Conservation (phyloP, 92 coral and sea anemone genomes). For the Scolanthus callimorphus region DNA sequence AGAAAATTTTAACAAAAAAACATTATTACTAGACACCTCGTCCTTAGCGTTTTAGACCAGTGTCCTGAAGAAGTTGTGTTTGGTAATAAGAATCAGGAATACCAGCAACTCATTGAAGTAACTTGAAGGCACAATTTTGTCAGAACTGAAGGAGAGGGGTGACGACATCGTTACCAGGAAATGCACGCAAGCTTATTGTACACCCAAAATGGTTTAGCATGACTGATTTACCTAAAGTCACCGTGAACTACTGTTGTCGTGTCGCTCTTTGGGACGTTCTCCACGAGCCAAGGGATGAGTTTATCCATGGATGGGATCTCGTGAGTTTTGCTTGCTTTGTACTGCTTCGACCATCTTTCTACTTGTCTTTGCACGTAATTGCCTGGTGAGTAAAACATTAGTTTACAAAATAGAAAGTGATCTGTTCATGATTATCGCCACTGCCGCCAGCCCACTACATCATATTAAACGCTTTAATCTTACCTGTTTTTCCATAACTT, state of each 20-base stretch:
- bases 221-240: slow-evolving; percentile 93
- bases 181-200: too few species aligned
- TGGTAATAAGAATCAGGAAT: too few species aligned
- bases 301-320: slow-evolving; percentile 84
- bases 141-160: too few species aligned
- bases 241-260: slow-evolving; percentile 95
- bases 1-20: too few species aligned
- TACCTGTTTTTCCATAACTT: slow-evolving; percentile 91
- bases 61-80: too few species aligned
- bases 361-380: slow-evolving; percentile 85
- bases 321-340: slow-evolving; percentile 92
- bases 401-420: not conserved
- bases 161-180: too few species aligned
- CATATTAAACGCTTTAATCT: not conserved
- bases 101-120: too few species aligned
- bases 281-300: slow-evolving; percentile 66
- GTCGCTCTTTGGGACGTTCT: slow-evolving; percentile 64
- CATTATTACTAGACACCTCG: too few species aligned
- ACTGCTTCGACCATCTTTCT: slow-evolving; percentile 90
- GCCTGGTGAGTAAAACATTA: slow-evolving; percentile 27
- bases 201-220: too few species aligned
- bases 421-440: not conserved
- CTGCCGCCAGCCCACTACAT: too few species aligned
- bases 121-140: not conserved
- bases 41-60: too few species aligned